phyloP scores from a whole-genome alignment of 1,140 invertebrate genomes.

The Idris sp. region DNA sequence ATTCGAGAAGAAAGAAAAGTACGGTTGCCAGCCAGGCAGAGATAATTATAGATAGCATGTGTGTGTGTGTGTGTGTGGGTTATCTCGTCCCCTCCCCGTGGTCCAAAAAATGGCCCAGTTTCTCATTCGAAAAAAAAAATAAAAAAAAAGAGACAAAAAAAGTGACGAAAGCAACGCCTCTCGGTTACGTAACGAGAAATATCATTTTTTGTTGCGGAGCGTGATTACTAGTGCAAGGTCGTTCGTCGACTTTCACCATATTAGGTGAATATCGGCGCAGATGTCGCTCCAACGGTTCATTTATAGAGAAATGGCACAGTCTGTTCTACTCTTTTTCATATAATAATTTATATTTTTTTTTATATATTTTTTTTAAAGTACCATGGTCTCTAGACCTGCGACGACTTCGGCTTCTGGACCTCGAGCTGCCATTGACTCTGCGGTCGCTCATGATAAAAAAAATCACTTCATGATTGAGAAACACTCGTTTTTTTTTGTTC shows the following conservation, averaged over 20 bases:
- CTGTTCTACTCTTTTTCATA: too few relatives aligned
- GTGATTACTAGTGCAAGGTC: conserved; percentile 57
- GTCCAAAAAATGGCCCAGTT: neutral
- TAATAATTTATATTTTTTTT: too few relatives aligned
- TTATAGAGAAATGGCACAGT: too few relatives aligned
- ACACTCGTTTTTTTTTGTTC: too few relatives aligned
- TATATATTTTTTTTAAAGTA: conserved; percentile 33
- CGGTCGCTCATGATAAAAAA: conserved; percentile 65
- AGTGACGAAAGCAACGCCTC: too few relatives aligned
- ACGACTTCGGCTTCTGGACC: conserved; percentile 73
- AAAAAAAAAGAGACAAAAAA: too few relatives aligned
- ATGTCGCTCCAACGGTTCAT: conserved; percentile 17
- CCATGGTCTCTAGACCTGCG: conserved; percentile 72
- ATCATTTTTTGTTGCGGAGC: conserved; percentile 39
- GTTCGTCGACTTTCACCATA: conserved; percentile 59
- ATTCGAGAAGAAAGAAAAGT: conserved; percentile 67
- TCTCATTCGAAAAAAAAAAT: neutral
- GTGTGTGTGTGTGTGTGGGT: too few relatives aligned
- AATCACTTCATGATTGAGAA: conserved; percentile 26
- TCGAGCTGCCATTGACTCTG: conserved; percentile 69
- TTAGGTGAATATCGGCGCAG: conserved; percentile 29
- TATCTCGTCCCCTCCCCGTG: too few relatives aligned
- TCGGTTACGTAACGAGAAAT: conserved; percentile 31
- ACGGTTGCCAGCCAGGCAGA: conserved; percentile 67
- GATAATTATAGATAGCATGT: conserved; percentile 70